Conservation (phyloP, 2,113 vertebrate species). For the Hucho hucho region DNA sequence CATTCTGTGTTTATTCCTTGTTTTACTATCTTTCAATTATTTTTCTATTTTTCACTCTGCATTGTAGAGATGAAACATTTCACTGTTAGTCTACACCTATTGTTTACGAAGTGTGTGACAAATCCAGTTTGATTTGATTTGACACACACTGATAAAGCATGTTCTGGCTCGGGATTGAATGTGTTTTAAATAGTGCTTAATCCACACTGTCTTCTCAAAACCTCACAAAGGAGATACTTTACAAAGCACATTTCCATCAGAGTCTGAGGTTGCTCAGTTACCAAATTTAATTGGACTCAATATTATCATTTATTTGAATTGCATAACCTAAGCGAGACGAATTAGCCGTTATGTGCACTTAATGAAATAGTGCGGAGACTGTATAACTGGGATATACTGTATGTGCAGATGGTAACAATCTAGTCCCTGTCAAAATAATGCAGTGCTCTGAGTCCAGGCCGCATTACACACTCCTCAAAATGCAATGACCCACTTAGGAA, state of each 20-base stretch:
- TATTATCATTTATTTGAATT: background rate
- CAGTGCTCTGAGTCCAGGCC: background rate
- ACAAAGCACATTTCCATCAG: background rate
- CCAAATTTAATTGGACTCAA: background rate
- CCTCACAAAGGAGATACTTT: background rate
- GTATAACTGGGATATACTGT: background rate
- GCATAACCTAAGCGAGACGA: background rate
- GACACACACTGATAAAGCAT: too few species aligned
- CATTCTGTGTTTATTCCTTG: too few species aligned
- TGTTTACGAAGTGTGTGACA: too few species aligned
- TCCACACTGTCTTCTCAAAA: background rate
- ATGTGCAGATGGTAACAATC: slow-evolving; percentile 7
- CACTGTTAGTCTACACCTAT: too few species aligned
- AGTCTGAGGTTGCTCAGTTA: background rate
- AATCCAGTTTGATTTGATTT: too few species aligned
- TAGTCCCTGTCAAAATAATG: background rate
- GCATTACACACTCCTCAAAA: slow-evolving; percentile 15
- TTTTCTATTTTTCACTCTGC: too few species aligned
- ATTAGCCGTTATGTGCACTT: background rate
- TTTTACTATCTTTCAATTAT: too few species aligned
- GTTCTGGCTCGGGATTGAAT: background rate
- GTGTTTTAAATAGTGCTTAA: background rate
- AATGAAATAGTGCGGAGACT: background rate
- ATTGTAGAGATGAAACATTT: too few species aligned
- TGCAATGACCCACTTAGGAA: background rate